phyloP scores from a whole-genome alignment of 1,140 invertebrate genomes.

The Alviniconcha marisindica region DNA sequence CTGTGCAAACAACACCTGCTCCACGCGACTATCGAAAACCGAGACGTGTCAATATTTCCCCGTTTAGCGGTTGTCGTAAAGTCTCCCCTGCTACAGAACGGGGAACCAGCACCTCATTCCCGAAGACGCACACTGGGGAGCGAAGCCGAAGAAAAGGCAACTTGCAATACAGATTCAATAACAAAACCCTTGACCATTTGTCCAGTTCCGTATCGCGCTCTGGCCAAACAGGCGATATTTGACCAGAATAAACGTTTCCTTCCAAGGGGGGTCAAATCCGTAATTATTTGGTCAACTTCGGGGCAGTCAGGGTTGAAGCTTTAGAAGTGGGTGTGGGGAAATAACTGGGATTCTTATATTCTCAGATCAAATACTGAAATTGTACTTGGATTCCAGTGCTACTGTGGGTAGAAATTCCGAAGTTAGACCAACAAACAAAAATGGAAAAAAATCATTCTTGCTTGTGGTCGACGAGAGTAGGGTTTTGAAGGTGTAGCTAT shows the following conservation, averaged over 20 bases:
- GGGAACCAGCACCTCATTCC: background rate
- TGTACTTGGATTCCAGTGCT: no score
- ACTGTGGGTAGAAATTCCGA: no score
- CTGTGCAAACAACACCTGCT: background rate
- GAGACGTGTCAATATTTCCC: conserved; percentile 2
- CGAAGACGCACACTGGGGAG: background rate
- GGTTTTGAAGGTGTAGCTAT: no score
- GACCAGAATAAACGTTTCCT: background rate
- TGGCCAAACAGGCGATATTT: conserved; percentile 1
- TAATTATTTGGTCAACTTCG: background rate
- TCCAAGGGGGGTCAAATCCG: background rate
- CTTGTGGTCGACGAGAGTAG: no score
- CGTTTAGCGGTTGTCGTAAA: background rate
- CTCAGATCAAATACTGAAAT: no score
- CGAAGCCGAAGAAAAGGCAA: background rate
- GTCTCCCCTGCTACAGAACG: background rate
- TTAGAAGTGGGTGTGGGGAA: background rate
- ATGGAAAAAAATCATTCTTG: no score
- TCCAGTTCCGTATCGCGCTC: background rate
- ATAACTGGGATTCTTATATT: background rate
- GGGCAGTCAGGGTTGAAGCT: background rate
- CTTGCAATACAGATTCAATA: background rate
- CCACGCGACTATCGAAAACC: background rate
- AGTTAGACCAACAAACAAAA: no score
- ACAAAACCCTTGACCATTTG: background rate